phyloP scores from a whole-genome alignment of 2,797 vertebrate species.

The Chaetodon trifasciatus region DNA sequence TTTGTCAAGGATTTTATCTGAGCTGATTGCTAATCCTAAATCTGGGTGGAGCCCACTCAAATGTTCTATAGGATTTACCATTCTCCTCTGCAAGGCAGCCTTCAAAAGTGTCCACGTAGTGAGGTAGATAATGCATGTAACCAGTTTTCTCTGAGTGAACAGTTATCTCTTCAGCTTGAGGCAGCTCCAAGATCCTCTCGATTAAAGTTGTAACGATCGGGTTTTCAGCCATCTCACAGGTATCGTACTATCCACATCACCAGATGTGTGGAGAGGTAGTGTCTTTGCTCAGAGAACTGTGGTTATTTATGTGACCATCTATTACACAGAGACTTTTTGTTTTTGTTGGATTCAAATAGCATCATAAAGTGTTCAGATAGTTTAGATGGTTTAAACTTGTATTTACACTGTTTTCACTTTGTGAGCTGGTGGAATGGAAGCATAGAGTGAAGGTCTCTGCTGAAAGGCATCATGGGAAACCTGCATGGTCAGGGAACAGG shows the following conservation, averaged over 20 bases:
- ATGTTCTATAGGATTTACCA: not conserved
- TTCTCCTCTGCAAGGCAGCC: not conserved
- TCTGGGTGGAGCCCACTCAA: not conserved
- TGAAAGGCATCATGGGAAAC: not conserved
- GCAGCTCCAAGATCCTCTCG: not conserved
- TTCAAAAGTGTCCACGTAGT: not conserved
- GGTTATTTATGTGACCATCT: not conserved
- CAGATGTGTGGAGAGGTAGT: not conserved
- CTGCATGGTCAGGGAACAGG: not conserved
- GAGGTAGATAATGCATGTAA: not conserved
- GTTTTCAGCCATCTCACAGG: not conserved
- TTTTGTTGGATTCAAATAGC: not conserved
- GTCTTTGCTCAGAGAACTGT: not conserved
- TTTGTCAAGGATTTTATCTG: conserved; percentile 5
- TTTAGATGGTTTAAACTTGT: not conserved
- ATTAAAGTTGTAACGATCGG: no score
- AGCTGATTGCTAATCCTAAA: conserved; percentile 19
- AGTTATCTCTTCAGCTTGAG: not conserved
- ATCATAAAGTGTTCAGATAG: not conserved
- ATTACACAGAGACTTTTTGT: not conserved
- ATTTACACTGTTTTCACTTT: not conserved
- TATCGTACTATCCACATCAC: not conserved
- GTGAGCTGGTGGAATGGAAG: not conserved
- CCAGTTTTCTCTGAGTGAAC: not conserved
- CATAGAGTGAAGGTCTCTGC: not conserved